Percentiles rank a stretch among this genome's conserved stretches.
These are phyloP conservation scores for Scelioninae gen. 1 DNA, from an alignment of 2,888 invertebrate genomes.

Conservation along the genomic window DNA sequence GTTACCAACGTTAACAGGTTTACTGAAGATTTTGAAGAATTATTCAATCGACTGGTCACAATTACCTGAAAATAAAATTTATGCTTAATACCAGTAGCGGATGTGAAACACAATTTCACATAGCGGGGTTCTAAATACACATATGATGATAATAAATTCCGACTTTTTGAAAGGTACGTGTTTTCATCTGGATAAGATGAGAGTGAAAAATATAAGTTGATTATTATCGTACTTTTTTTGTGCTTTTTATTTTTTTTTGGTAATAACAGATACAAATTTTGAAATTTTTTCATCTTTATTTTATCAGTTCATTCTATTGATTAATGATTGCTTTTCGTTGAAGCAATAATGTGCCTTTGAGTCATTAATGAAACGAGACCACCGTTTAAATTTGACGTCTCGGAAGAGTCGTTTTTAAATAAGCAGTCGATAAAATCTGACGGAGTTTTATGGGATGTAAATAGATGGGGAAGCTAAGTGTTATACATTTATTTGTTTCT, in stretches of 20 bases:
- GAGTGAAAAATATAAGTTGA: slow-evolving; percentile 3
- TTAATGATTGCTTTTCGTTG: slow-evolving; percentile 21
- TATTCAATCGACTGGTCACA: slow-evolving; percentile 2
- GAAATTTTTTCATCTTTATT: neutral
- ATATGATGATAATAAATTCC: slow-evolving; percentile 2
- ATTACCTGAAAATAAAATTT: slow-evolving; percentile 23
- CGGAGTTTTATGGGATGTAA: slow-evolving; percentile 15
- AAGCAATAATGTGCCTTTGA: neutral
- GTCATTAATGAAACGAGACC: slow-evolving; percentile 24
- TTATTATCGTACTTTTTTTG: neutral
- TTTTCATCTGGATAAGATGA: slow-evolving; percentile 6
- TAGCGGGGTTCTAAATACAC: neutral
- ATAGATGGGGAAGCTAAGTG: slow-evolving; percentile 1
- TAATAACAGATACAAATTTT: neutral
- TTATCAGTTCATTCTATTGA: slow-evolving; percentile 10
- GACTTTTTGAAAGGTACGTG: slow-evolving; percentile 2
- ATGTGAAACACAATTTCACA: slow-evolving; percentile 19
- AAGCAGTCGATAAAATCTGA: slow-evolving; percentile 31
- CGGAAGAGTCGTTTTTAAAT: slow-evolving; percentile 10
- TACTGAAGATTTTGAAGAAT: neutral
- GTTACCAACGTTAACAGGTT: slow-evolving; percentile 19
- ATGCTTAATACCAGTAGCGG: slow-evolving; percentile 12
- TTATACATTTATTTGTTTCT: slow-evolving; percentile 15
- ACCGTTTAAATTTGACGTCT: slow-evolving; percentile 6
- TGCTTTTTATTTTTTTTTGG: neutral